Conservation (phyloP, 2,797 vertebrate genomes). For the Artibeus jamaicensis region DNA sequence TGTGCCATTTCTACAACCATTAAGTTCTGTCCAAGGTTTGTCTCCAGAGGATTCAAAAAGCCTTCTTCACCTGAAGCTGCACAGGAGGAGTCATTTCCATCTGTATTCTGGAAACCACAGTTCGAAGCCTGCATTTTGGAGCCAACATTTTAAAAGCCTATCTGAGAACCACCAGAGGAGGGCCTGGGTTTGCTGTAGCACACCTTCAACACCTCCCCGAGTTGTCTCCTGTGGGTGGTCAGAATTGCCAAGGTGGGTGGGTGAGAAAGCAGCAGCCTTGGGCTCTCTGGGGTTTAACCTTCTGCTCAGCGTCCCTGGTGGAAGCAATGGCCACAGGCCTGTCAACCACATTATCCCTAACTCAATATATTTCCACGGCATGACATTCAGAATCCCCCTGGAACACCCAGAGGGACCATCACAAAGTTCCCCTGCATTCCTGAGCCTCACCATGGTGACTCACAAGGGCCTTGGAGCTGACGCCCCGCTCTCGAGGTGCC, state of each 20-base stretch:
- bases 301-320: not conserved
- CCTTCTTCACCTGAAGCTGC: not conserved
- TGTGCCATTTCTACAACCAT: not conserved
- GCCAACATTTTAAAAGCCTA: not conserved
- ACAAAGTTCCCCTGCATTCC: conserved; percentile 38
- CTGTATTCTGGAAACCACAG: not conserved
- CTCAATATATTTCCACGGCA: not conserved
- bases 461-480: not conserved
- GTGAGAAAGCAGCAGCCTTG: not conserved
- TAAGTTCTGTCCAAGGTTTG: not conserved
- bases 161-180: not conserved
- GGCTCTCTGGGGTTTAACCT: not conserved
- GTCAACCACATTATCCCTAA: not conserved
- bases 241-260: not conserved
- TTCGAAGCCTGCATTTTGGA: not conserved
- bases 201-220: not conserved
- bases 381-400: not conserved
- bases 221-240: not conserved
- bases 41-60: not conserved
- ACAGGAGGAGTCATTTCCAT: not conserved
- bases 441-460: conserved; percentile 36
- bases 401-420: not conserved
- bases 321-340: not conserved
- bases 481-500: not conserved
- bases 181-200: not conserved